Percentiles rank a stretch among this genome's conserved stretches.
Conservation (phyloP, 2,113 vertebrate genomes). For the Proteles cristata region DNA sequence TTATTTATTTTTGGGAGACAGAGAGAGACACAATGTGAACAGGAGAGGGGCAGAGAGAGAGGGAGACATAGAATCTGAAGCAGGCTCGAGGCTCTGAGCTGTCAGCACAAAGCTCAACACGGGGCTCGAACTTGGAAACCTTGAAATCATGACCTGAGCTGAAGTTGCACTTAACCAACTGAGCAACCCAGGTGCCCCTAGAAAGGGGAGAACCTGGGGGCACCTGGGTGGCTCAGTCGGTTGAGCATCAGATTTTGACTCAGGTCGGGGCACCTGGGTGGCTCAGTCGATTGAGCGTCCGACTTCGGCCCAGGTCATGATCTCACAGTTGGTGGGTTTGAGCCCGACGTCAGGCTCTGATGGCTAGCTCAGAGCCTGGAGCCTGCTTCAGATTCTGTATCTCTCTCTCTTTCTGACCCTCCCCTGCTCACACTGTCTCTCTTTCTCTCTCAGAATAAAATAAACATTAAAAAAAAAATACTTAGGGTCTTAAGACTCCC, state of each 20-base stretch:
- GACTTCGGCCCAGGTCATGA: too few relatives aligned
- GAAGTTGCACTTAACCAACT: not conserved
- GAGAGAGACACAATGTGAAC: not conserved
- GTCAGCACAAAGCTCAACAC: rapidly evolving
- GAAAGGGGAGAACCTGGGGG: not conserved
- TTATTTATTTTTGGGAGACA: not conserved
- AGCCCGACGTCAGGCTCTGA: too few relatives aligned
- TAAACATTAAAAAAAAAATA: not conserved
- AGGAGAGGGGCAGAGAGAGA: not conserved
- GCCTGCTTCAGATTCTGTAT: too few relatives aligned
- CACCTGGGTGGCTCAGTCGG: not conserved
- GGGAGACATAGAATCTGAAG: not conserved
- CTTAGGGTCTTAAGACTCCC: not conserved
- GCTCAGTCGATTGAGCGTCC: too few relatives aligned
- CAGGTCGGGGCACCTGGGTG: not conserved
- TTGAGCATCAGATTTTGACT: too few relatives aligned
- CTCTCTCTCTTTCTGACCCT: too few relatives aligned
- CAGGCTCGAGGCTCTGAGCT: not conserved
- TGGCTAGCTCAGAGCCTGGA: too few relatives aligned
- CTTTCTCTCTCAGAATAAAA: too few relatives aligned
- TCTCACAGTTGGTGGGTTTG: too few relatives aligned
- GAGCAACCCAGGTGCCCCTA: not conserved
- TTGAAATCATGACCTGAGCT: not conserved
- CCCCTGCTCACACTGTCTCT: too few relatives aligned
- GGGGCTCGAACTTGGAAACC: not conserved